Conservation (phyloP, 2,888 invertebrate genomes). For the Drosophila borborema region DNA sequence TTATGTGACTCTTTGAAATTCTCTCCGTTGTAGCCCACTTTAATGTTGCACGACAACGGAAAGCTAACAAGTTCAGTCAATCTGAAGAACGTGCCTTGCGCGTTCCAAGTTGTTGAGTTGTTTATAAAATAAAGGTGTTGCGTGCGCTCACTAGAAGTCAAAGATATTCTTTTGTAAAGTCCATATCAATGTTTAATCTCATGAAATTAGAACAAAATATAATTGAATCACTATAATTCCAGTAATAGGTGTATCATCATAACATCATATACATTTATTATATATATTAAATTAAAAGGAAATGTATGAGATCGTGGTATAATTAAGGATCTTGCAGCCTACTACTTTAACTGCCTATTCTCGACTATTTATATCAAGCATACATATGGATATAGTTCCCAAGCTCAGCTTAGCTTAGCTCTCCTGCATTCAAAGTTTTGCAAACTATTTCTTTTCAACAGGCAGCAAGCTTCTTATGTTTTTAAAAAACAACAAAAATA, state of each 20-base stretch:
- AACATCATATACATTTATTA: too few species aligned
- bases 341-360: too few species aligned
- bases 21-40: conserved; percentile 38
- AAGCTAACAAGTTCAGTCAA: conserved; percentile 37
- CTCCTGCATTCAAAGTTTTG: too few species aligned
- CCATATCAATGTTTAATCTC: background rate
- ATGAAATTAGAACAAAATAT: background rate
- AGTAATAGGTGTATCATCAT: background rate
- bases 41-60: conserved; percentile 7
- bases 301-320: background rate
- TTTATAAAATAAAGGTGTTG: conserved; percentile 3
- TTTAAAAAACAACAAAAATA: too few species aligned
- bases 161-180: background rate
- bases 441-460: too few species aligned
- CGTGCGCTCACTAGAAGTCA: background rate
- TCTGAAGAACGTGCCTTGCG: conserved; percentile 37
- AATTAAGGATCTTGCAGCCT: too few species aligned
- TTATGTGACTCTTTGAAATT: conserved; percentile 20
- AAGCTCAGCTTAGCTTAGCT: too few species aligned
- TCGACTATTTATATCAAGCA: too few species aligned
- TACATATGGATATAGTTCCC: too few species aligned
- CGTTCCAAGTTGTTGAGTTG: background rate
- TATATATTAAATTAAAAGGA: too few species aligned
- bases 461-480: too few species aligned
- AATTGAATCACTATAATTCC: background rate